Conservation (phyloP, 2,797 vertebrate species). For the Rhinella marina region DNA sequence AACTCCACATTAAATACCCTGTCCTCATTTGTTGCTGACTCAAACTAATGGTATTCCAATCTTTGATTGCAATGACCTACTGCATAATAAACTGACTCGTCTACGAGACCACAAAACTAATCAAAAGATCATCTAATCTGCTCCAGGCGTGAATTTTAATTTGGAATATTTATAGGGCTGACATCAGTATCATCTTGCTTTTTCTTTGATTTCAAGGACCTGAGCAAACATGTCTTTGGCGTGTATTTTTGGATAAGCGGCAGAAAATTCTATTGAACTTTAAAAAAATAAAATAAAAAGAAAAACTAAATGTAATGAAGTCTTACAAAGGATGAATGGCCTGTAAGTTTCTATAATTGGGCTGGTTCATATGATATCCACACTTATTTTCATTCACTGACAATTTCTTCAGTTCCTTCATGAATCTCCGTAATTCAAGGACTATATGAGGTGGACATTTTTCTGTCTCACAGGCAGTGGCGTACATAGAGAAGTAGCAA, state of each 20-base stretch:
- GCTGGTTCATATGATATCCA: background rate
- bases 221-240: conserved; percentile 30
- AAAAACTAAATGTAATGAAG: background rate
- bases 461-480: too few species aligned
- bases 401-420: background rate
- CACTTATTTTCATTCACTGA: background rate
- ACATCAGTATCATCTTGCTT: conserved; percentile 49
- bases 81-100: conserved; percentile 59
- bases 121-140: conserved; percentile 60
- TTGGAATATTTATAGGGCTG: conserved; percentile 59
- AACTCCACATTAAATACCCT: conserved; percentile 71
- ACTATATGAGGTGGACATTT: background rate
- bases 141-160: conserved; percentile 58
- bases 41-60: conserved; percentile 67
- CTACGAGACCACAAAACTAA: conserved; percentile 59
- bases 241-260: background rate
- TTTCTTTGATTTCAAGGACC: conserved; percentile 44
- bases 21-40: conserved; percentile 66
- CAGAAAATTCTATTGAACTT: background rate
- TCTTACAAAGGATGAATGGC: background rate
- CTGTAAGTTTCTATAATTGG: background rate
- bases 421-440: background rate
- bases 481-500: too few species aligned
- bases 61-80: conserved; percentile 68
- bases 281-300: too few species aligned